A percentile compares a stretch with the other conserved stretches of the same genome.
These are phyloP conservation scores for Adrianichthys oophorus DNA, from an alignment of 2,797 vertebrate species.

Conservation along the genomic window DNA sequence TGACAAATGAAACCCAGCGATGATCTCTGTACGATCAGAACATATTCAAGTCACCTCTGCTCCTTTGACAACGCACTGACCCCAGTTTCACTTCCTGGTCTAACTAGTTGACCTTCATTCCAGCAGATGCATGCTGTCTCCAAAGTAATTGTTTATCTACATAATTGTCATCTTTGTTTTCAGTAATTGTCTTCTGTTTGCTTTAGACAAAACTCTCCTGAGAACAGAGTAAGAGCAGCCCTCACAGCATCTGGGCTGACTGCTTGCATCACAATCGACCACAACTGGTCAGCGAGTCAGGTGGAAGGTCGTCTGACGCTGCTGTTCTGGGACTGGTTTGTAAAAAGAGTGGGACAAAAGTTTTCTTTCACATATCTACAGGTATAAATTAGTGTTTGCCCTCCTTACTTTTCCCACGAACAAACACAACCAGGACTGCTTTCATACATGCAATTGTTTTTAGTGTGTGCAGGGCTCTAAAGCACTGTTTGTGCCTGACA, in stretches of 20 bases:
- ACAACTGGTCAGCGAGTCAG: slow-evolving; percentile 57
- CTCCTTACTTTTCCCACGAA: neutral
- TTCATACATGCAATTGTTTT: neutral
- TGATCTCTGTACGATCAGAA: too few relatives aligned
- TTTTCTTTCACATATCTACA: slow-evolving; percentile 67
- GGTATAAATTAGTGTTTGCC: slow-evolving; percentile 39
- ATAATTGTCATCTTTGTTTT: neutral
- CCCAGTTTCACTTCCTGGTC: too few relatives aligned
- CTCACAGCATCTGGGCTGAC: slow-evolving; percentile 27
- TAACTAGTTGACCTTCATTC: neutral
- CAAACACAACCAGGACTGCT: neutral
- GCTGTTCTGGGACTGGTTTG: slow-evolving; percentile 44
- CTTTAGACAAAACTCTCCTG: slow-evolving; percentile 24
- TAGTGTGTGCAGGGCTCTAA: slow-evolving; percentile 62
- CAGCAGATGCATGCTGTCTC: neutral
- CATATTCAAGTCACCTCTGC: too few relatives aligned
- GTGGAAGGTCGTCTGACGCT: slow-evolving; percentile 48
- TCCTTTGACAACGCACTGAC: too few relatives aligned
- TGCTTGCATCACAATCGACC: slow-evolving; percentile 63
- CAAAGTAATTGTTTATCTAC: neutral
- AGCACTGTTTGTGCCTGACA: slow-evolving; percentile 57
- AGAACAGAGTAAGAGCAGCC: slow-evolving; percentile 15
- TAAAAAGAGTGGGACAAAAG: slow-evolving; percentile 16
- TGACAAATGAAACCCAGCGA: too few relatives aligned
- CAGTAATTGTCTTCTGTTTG: neutral